Conservation (phyloP, 2,888 invertebrate species). For the Dynastes maya region DNA sequence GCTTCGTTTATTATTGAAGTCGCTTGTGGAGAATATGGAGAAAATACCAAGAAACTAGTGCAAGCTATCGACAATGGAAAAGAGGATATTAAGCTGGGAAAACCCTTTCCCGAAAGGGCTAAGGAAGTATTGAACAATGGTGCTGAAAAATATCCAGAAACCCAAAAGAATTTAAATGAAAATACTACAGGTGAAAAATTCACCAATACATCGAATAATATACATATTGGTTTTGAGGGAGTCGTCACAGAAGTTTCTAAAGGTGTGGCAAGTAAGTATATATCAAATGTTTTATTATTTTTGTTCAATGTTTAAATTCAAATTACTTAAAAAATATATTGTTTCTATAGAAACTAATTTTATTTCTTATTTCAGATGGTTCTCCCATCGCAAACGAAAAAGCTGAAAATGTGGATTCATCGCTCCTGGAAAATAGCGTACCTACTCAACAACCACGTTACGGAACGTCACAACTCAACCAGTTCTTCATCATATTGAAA, state of each 20-base stretch:
- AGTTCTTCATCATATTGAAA: conserved; percentile 91
- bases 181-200: conserved; percentile 64
- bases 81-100: conserved; percentile 83
- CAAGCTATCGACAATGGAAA: conserved; percentile 90
- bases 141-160: conserved; percentile 66
- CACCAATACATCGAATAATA: conserved; percentile 62
- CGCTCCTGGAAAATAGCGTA: conserved; percentile 76
- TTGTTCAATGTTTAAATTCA: not conserved
- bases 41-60: conserved; percentile 87
- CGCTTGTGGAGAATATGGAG: conserved; percentile 96
- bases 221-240: conserved; percentile 73
- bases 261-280: conserved; percentile 70
- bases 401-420: conserved; percentile 79
- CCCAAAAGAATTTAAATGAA: conserved; percentile 58
- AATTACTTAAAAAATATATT: no score
- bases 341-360: not conserved
- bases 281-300: conserved; percentile 27
- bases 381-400: conserved; percentile 78
- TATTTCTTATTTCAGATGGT: conserved; percentile 61
- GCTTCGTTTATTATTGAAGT: conserved; percentile 98
- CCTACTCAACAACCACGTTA: conserved; percentile 80
- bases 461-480: conserved; percentile 86
- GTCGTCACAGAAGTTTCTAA: conserved; percentile 79
- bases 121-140: conserved; percentile 71
- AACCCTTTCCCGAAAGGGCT: conserved; percentile 78